phyloP scores from a whole-genome alignment of 2,888 invertebrate genomes.

The Thyatira batis region DNA sequence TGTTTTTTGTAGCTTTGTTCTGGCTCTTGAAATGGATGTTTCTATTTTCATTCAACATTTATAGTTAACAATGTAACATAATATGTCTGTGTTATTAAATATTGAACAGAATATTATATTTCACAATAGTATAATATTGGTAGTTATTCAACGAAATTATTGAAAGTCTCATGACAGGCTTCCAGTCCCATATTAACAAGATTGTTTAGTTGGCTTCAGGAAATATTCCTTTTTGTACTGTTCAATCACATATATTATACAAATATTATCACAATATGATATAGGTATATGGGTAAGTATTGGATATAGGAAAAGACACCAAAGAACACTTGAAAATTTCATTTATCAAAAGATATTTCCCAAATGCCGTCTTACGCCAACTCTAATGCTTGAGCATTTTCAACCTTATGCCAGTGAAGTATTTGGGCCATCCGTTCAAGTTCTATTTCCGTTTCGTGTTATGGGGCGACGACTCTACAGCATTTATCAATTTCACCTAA shows the following conservation, averaged over 20 bases:
- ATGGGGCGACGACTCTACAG: slow-evolving; percentile 27
- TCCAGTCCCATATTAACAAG: no score
- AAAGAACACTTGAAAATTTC: neutral
- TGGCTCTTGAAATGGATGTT: neutral
- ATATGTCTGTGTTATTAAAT: neutral
- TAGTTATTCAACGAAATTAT: no score
- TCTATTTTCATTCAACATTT: neutral
- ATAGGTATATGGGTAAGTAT: no score
- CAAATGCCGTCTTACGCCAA: neutral
- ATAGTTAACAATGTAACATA: neutral
- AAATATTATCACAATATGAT: no score
- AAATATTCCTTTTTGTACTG: no score
- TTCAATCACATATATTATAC: no score
- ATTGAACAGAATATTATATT: neutral
- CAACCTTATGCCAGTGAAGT: neutral
- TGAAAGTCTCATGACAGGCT: no score
- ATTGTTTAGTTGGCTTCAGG: no score
- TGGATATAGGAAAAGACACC: neutral
- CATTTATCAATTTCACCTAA: slow-evolving; percentile 61
- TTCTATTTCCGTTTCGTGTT: slow-evolving; percentile 2
- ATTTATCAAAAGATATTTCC: neutral
- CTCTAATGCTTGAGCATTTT: neutral
- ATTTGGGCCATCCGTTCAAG: neutral
- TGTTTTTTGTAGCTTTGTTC: slow-evolving; percentile 14
- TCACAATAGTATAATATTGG: no score